A percentile compares a stretch with the other conserved stretches of the same genome.
Evolutionary conservation across 1,140 invertebrate species (phyloP).

Genomic region (Drosophila watanabei): DNA sequence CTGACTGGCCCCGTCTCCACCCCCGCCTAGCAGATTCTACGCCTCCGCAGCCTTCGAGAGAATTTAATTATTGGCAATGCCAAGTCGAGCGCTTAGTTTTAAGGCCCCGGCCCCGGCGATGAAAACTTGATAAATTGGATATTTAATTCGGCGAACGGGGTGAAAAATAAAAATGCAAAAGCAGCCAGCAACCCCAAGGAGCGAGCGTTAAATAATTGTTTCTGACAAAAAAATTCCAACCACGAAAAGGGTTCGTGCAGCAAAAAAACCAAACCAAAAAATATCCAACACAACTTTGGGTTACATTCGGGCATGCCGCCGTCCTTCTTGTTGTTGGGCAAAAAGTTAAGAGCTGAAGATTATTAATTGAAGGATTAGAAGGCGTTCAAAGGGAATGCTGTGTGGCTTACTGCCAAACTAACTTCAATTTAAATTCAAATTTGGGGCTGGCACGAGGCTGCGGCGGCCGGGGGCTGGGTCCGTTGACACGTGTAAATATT

Average conservation of each 20-base stretch:
- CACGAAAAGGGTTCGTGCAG: constrained; percentile 70
- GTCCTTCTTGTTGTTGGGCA: constrained; percentile 20
- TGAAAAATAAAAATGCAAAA: constrained; percentile 32
- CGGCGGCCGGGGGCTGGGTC: neutral
- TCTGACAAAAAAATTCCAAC: constrained; percentile 62
- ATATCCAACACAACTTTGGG: constrained; percentile 55
- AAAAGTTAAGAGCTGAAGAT: constrained; percentile 71
- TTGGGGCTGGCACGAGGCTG: constrained; percentile 22
- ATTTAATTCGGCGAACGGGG: constrained; percentile 54
- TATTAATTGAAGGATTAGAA: constrained; percentile 84
- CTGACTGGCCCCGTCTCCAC: neutral
- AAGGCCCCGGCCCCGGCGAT: constrained; percentile 20
- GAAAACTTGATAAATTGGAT: constrained; percentile 71
- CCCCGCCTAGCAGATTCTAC: neutral
- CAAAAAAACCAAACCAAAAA: constrained; percentile 11
- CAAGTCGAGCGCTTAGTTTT: constrained; percentile 47
- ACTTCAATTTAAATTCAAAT: constrained; percentile 84
- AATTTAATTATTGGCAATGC: constrained; percentile 54
- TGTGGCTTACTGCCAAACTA: constrained; percentile 59
- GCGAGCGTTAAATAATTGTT: constrained; percentile 73
- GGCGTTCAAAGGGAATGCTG: constrained; percentile 61
- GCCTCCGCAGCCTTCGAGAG: neutral
- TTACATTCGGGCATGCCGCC: constrained; percentile 44
- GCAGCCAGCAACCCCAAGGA: neutral
- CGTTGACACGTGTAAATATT: constrained; percentile 73